These are phyloP conservation scores for Phalacrocorax brasilianus DNA, from an alignment of 2,113 vertebrate species.

Conservation along the genomic window DNA sequence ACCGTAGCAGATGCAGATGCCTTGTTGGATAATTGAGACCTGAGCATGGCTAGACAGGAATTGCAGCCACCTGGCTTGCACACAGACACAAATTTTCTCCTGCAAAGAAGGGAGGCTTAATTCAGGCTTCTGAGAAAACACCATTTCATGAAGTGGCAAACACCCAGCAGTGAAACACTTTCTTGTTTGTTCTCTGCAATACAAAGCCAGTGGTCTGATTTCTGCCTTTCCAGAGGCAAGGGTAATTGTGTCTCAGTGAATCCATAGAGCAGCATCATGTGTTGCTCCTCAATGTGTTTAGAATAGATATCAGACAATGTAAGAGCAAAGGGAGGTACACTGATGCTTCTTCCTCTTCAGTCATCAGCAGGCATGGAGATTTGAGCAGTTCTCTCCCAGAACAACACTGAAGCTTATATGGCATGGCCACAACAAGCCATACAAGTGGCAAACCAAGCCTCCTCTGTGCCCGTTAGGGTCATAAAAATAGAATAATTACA, in stretches of 20 bases:
- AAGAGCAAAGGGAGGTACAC: neutral
- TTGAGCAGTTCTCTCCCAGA: neutral
- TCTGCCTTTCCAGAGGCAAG: neutral
- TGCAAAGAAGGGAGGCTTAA: neutral
- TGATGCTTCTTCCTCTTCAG: neutral
- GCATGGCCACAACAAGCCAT: neutral
- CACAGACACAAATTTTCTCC: neutral
- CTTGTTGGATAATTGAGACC: neutral
- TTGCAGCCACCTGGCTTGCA: conserved; percentile 21
- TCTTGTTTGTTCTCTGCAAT: neutral
- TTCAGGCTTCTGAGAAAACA: neutral
- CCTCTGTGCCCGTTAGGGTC: neutral
- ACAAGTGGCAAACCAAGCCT: neutral
- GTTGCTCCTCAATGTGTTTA: neutral
- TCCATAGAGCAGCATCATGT: neutral
- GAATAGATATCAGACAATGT: neutral
- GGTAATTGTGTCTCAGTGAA: neutral
- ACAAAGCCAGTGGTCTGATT: neutral
- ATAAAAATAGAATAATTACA: neutral
- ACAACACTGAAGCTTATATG: neutral
- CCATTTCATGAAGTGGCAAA: neutral
- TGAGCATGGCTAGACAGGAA: too few species aligned
- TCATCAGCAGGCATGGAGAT: neutral
- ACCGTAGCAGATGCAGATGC: neutral
- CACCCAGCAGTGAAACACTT: neutral